A percentile compares a stretch with the other conserved stretches of the same genome.
These are phyloP conservation scores for Philypnodon macrostomus DNA, from an alignment of 2,797 vertebrate species.

Conservation along the genomic window DNA sequence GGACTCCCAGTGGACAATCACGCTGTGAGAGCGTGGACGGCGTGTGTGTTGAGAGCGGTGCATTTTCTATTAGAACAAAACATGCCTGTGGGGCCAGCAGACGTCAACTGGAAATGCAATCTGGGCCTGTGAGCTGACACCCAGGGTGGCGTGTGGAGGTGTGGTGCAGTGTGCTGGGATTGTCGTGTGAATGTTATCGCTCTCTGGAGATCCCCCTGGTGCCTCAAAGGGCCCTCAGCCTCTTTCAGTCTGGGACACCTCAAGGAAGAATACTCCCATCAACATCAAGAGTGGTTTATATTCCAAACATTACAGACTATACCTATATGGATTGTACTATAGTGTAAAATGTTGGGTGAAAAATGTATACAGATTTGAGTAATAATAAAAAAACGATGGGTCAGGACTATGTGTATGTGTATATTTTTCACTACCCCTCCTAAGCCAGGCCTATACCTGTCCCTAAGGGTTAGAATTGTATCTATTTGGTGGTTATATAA, in stretches of 20 bases:
- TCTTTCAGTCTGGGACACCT: constrained; percentile 46
- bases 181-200: constrained; percentile 63
- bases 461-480: too few relatives aligned
- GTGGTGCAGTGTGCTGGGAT: constrained; percentile 39
- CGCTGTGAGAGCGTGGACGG: constrained; percentile 38
- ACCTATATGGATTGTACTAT: too few relatives aligned
- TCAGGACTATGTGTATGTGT: too few relatives aligned
- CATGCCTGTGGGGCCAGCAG: constrained; percentile 66
- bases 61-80: constrained; percentile 75
- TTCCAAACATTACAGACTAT: constrained; percentile 22
- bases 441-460: too few relatives aligned
- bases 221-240: constrained; percentile 40
- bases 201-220: constrained; percentile 56
- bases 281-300: constrained; percentile 41
- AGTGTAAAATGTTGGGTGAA: too few relatives aligned
- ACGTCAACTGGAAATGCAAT: constrained; percentile 72
- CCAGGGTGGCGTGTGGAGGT: constrained; percentile 50
- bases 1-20: constrained; percentile 63
- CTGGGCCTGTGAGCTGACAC: constrained; percentile 67
- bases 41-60: constrained; percentile 36
- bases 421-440: too few relatives aligned
- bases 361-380: too few relatives aligned
- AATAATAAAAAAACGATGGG: too few relatives aligned
- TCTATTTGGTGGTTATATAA: too few relatives aligned
- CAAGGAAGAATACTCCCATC: constrained; percentile 34